Base-by-base conservation (phyloP, 2,797 vertebrate species). In the Emydoidea blandingii region DNA sequence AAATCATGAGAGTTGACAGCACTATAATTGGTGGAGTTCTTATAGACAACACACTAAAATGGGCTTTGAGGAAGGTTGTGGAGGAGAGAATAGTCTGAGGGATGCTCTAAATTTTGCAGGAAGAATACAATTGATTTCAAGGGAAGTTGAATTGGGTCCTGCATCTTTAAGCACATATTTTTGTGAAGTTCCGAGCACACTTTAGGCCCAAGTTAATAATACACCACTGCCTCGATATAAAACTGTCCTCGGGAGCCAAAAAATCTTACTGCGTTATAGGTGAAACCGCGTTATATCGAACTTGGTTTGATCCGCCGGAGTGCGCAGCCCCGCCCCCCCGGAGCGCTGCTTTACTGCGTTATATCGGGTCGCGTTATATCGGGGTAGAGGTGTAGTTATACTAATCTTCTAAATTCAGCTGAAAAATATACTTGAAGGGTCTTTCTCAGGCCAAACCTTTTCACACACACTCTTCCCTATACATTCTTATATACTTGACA, bases 401-500 rank as follows among this genome's bases (percentile, higher is more conserved):
- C 89, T 15, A 72, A 1, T 68, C 19, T 83, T 41, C 82, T 89
- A 29, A 34, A 3, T 93, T 91, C n/a, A 50, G 89, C 21, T 82
- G 72, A 85, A 59, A 93, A 83, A 37, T 72, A 9, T 5, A n/a
- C 1, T 49, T 10, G 52, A 41, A 85, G 72, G 4, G 56, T 89
- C 37, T 87, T 94, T 92, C 44, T 37, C 88, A 62, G 41, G 23
- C 91, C 72, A 59, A 78, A 56, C 19, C 49, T 88, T 95, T 57
- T 83, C 79, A 88, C 2, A 2, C 5, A 7, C 83, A 23, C 8
- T 83, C 37, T 94, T 92, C 80, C 79, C 47, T 79, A 3, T 89
- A n/a, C 37, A n/a, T 88, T 56, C 91, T 85, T 78, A 4, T 49
- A 90, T 83, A 53, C 57, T 37, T 90, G 89, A 84, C 86, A 91